These are phyloP conservation scores for Penelope pileata DNA, from an alignment of 2,113 vertebrate genomes.

Conservation along the genomic window DNA sequence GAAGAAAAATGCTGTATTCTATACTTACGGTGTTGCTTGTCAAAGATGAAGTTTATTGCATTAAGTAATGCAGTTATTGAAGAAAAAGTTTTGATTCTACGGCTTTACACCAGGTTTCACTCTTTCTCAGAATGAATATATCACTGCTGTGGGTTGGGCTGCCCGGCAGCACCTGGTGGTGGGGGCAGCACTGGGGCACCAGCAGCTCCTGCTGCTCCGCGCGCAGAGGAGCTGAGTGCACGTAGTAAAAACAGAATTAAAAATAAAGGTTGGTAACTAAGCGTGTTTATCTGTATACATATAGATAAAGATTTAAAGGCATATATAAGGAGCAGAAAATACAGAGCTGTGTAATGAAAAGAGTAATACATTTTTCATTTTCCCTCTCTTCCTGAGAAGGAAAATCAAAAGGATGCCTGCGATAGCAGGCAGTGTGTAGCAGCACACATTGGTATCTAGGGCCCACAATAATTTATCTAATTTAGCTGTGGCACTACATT, in stretches of 20 bases:
- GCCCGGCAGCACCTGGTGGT: fast-evolving
- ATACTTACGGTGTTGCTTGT: neutral
- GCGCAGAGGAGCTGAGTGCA: fast-evolving
- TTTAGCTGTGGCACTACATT: neutral
- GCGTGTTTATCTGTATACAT: fast-evolving
- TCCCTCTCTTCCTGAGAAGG: neutral
- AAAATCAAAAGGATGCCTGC: neutral
- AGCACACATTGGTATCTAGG: neutral
- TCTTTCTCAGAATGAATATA: neutral
- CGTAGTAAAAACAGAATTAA: neutral
- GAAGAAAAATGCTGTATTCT: neutral
- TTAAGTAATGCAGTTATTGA: neutral
- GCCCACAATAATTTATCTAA: slow-evolving; percentile 1
- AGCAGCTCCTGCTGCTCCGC: neutral
- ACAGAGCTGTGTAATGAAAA: neutral
- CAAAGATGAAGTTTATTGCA: neutral
- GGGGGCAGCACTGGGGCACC: fast-evolving
- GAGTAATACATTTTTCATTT: neutral
- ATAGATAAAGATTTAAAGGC: fast-evolving
- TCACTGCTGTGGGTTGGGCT: fast-evolving
- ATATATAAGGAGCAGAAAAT: neutral
- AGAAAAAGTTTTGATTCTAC: neutral
- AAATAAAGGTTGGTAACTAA: neutral
- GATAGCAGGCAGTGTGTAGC: neutral
- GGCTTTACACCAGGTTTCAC: neutral